Evolutionary conservation across 1,140 invertebrate genomes (phyloP).

Genomic region (Cydia fagiglandana): DNA sequence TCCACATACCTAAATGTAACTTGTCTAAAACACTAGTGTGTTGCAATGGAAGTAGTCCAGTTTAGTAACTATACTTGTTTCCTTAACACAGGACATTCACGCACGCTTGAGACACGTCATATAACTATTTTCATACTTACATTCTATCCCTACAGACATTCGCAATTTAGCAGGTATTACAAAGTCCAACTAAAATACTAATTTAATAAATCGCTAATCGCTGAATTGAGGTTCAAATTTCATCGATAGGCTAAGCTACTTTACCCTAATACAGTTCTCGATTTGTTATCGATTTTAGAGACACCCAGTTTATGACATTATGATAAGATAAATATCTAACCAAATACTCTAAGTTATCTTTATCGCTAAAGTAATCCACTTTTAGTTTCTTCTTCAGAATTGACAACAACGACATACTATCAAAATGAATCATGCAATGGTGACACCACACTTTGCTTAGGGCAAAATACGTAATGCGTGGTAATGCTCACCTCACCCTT

Average conservation of each 20-base stretch:
- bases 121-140: background rate
- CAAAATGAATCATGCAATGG: constrained; percentile 10
- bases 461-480: background rate
- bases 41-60: constrained; percentile 18
- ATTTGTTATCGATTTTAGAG: no score
- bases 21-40: constrained; percentile 30
- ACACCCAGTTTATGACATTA: no score
- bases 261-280: no score
- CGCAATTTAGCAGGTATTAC: no score
- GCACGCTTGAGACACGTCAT: background rate
- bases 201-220: no score
- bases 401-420: background rate
- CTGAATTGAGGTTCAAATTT: no score
- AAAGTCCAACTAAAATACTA: no score
- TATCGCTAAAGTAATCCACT: background rate
- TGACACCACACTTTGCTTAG: constrained; percentile 15
- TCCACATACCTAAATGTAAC: constrained; percentile 27
- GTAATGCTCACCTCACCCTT: background rate
- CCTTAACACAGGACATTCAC: background rate
- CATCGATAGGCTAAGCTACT: no score
- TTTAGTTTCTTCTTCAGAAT: background rate
- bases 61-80: background rate
- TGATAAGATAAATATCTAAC: no score
- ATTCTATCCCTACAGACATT: no score
- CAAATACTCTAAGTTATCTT: background rate